Evolutionary conservation across 2,888 invertebrate genomes (phyloP), one percentile per base, ranked within the genome.

Genomic region (Glaucopsyche alexis): DNA sequence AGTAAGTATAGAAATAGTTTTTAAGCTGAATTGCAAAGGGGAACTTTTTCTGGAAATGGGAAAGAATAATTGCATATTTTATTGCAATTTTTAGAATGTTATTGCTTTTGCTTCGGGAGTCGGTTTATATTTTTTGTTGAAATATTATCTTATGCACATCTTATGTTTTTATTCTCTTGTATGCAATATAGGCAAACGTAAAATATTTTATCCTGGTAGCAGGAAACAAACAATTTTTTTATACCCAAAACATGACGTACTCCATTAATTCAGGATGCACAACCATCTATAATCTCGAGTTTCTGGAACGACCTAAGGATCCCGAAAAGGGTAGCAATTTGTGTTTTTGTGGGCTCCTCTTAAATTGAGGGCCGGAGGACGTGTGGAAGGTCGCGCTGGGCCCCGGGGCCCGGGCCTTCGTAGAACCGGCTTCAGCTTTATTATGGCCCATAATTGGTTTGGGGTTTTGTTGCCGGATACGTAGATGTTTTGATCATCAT

Each of bases 301-400:
- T 70, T 64, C 47, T 29, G 64, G 60, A 49, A 73, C 55, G 71
- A 66, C 65, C 71, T 52, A 40, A 71, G 73, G 75, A 75, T 72
- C 74, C 71, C 73, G 69, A 71, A 76, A 74, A 72, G 73, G 74
- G 74, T 74, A 73, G 82, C 89, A 90, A 90, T 90, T 88, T 88
- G 86, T 88, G 85, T 87, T 89, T 89, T 87, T 89, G 87, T 87
- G 87, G 71, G 60, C 73, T 74, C 73, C 71, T 76, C 70, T 72
- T 74, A 72, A 72, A 72, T 72, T 65, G 49, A 49, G 66, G 71
- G 87, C 85, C 80, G 76, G 85, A 86, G 42, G 75, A 84, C 85
- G 85, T 84, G 72, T 50, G 72, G 66, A 66, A 72, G 72, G 72
- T 72, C 72, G 72, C 64, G 72, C 47, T 42, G 47, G 50, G 72